Base-by-base conservation (phyloP, 1,140 invertebrate genomes). In the Lordiphosa stackelbergi region DNA sequence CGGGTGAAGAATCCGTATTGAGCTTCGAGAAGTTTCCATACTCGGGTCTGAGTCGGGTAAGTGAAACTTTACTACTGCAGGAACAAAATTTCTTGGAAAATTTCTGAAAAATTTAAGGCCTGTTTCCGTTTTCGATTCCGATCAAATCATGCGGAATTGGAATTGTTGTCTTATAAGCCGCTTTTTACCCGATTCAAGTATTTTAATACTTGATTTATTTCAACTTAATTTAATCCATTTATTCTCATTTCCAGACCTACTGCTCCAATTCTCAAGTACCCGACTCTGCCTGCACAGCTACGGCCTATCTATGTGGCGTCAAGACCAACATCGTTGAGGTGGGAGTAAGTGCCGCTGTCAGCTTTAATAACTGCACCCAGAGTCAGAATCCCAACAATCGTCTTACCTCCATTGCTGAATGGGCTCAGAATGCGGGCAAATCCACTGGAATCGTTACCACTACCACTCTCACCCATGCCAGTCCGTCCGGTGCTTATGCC, bases 211-310 rank as follows among this genome's bases (percentile, higher is more conserved):
- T 16, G 16, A 16, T 16, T 16, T 16, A n/a, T 16, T 16, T 16
- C 16, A 16, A 16, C 16, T 16, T 16, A 16, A 16, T 16, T 31
- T 9, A 2, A 31, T 12, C 2, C 2, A 16, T 5, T 11, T 0
- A 7, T 41, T 2, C n/a, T 5, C 11, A 9, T 5, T 9, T 35
- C 0, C 37, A 87, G 85, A 87, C 85, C 0, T 87, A 96, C 87
- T 95, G 93, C 79, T 89, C 94, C 8, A 93, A 96, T 85, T 90
- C 90, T 9, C 94, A 96, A 90, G 92, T 93, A 0, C 90, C 95
- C 0, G 96, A 97, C 85, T 95, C 93, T 0, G 95, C 95, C 0
- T 92, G 90, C 11, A 92, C 93, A 0, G 73, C 86, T 3, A 95
- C 94, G 2, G 94, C 94, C 0, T 93, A 93, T 63, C 84, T 95